phyloP scores from a whole-genome alignment of 1,140 invertebrate species.

The Heliconius congener region DNA sequence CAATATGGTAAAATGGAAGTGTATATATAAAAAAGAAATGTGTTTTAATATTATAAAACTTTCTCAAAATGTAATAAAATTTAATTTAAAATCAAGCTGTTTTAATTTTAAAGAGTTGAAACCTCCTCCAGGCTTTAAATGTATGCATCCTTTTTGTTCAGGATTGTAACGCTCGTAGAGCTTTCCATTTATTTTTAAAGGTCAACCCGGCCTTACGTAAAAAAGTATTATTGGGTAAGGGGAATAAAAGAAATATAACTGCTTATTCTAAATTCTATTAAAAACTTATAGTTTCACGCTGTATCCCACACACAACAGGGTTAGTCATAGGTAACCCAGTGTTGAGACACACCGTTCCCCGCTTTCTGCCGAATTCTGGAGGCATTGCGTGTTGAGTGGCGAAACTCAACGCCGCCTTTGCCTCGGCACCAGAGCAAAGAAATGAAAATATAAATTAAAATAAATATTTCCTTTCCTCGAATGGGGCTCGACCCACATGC shows the following conservation, averaged over 20 bases:
- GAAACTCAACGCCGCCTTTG: too few relatives aligned
- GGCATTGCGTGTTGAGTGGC: too few relatives aligned
- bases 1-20: too few relatives aligned
- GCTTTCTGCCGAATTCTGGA: too few relatives aligned
- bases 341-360: too few relatives aligned
- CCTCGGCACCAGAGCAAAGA: too few relatives aligned
- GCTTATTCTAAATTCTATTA: not conserved
- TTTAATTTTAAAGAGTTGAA: not conserved
- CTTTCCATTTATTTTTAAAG: conserved; percentile 28
- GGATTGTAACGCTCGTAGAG: conserved; percentile 9
- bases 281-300: not conserved
- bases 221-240: conserved; percentile 28
- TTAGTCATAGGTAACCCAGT: too few relatives aligned
- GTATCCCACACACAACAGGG: too few relatives aligned
- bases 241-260: conserved; percentile 29
- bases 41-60: not conserved
- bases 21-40: too few relatives aligned
- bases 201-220: conserved; percentile 26
- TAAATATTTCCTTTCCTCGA: too few relatives aligned
- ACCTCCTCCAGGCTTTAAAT: conserved; percentile 2
- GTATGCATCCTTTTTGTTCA: conserved; percentile 19
- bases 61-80: not conserved
- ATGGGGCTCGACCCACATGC: too few relatives aligned
- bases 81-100: not conserved
- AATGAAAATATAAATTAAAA: too few relatives aligned